Evolutionary conservation across 37 sponge, comb jelly and placozoan species (phyloP).

Genomic region (Dysidea cf. avara): DNA sequence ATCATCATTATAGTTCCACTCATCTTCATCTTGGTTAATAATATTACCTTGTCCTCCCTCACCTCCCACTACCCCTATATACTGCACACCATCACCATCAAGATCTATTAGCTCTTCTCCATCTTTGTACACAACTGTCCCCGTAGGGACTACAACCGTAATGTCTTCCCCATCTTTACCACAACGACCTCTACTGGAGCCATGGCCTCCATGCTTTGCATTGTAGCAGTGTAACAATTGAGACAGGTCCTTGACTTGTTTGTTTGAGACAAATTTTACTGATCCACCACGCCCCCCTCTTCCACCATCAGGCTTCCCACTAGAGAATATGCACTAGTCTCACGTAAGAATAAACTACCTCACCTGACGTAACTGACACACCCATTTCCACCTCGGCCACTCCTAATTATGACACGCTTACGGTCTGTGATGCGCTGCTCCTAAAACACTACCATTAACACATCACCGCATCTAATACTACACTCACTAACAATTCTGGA

Average conservation of each 20-base stretch:
- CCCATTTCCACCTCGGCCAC: slow-evolving; percentile 83
- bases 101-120: slow-evolving; percentile 74
- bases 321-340: not conserved
- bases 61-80: slow-evolving; percentile 73
- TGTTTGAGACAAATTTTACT: slow-evolving; percentile 32
- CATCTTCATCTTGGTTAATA: slow-evolving; percentile 24
- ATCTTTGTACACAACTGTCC: slow-evolving; percentile 70
- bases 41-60: slow-evolving; percentile 81
- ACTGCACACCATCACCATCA: slow-evolving; percentile 18
- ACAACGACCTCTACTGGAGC: slow-evolving; percentile 33
- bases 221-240: slow-evolving; percentile 45
- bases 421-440: slow-evolving; percentile 75
- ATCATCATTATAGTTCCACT: slow-evolving; percentile 18
- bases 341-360: not conserved
- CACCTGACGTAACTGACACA: slow-evolving; percentile 72
- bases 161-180: slow-evolving; percentile 63
- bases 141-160: slow-evolving; percentile 78
- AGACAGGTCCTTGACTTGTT: slow-evolving; percentile 37
- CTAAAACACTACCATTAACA: slow-evolving; percentile 11
- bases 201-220: slow-evolving; percentile 53
- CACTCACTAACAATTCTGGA: too few relatives aligned
- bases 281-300: slow-evolving; percentile 84
- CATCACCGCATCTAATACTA: not conserved
- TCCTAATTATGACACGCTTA: slow-evolving; percentile 57
- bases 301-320: slow-evolving; percentile 72